phyloP scores from a whole-genome alignment of 2,113 vertebrate species.

The Cyanistes caeruleus region DNA sequence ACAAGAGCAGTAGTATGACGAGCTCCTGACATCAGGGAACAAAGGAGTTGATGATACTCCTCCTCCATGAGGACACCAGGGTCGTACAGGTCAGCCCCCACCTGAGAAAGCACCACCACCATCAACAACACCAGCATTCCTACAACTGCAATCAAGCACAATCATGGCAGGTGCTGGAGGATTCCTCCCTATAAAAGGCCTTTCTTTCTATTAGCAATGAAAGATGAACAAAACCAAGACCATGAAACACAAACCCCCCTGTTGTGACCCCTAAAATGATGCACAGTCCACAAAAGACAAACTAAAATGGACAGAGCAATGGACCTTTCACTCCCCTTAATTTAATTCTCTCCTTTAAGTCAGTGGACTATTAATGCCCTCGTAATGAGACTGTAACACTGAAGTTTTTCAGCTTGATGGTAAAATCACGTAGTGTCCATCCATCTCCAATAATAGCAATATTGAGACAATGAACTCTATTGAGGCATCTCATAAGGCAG shows the following conservation, averaged over 20 bases:
- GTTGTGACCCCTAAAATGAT: constrained; percentile 47
- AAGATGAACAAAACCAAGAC: constrained; percentile 24
- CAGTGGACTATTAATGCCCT: constrained; percentile 72
- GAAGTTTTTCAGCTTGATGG: constrained; percentile 77
- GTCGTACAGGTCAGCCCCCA: background rate
- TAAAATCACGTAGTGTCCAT: constrained; percentile 78
- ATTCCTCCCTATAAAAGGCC: background rate
- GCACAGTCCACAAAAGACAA: constrained; percentile 46
- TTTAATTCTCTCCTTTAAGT: constrained; percentile 73
- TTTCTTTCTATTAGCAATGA: background rate
- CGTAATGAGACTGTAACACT: constrained; percentile 67
- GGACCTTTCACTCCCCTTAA: constrained; percentile 55
- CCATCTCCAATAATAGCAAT: constrained; percentile 81
- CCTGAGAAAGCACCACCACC: background rate
- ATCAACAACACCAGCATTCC: fast-evolving
- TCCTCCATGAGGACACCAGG: background rate
- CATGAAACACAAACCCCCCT: background rate
- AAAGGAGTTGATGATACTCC: background rate
- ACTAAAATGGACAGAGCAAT: constrained; percentile 44
- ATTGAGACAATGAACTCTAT: constrained; percentile 78
- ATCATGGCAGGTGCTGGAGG: background rate
- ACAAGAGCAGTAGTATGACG: background rate
- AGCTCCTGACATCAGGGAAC: background rate
- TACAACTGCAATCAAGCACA: background rate
- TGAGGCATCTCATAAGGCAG: constrained; percentile 75